Conservation (phyloP, 2,888 invertebrate genomes). For the Yponomeuta evonymella region DNA sequence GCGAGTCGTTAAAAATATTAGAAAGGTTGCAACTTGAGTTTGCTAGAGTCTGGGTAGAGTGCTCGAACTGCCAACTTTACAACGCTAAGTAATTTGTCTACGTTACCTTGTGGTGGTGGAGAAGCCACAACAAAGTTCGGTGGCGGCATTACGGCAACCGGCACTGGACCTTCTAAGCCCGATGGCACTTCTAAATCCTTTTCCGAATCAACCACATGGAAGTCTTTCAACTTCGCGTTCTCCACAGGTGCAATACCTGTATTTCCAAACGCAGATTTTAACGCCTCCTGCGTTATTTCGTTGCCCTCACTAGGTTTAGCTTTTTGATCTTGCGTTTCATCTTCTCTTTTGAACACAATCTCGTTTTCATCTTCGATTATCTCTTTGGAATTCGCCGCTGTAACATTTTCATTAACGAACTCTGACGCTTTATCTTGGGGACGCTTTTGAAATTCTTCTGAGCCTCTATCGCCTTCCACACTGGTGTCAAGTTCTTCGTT, state of each 20-base stretch:
- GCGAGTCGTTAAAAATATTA: no score
- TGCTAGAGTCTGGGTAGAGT: no score
- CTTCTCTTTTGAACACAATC: conserved; percentile 2
- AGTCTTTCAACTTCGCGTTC: conserved; percentile 46
- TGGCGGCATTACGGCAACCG: conserved; percentile 47
- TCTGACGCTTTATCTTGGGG: conserved; percentile 6
- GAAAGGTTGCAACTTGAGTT: no score
- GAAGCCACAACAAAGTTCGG: background rate
- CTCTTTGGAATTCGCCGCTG: conserved; percentile 15
- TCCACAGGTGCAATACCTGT: conserved; percentile 27
- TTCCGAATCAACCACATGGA: conserved; percentile 62
- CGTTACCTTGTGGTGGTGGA: background rate
- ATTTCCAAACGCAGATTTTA: conserved; percentile 9
- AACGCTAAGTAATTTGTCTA: no score
- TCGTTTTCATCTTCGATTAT: conserved; percentile 14
- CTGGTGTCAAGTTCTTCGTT: conserved; percentile 24
- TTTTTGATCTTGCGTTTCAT: background rate
- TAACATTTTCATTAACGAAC: background rate
- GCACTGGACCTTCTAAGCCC: conserved; percentile 63
- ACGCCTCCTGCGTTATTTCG: background rate
- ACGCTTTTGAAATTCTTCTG: conserved; percentile 22
- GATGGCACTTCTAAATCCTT: conserved; percentile 66
- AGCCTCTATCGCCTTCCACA: conserved; percentile 6
- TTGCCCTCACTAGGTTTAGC: background rate
- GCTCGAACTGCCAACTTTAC: no score